phyloP scores from a whole-genome alignment of 23 tunicate genomes.

The Corella eumyota region DNA sequence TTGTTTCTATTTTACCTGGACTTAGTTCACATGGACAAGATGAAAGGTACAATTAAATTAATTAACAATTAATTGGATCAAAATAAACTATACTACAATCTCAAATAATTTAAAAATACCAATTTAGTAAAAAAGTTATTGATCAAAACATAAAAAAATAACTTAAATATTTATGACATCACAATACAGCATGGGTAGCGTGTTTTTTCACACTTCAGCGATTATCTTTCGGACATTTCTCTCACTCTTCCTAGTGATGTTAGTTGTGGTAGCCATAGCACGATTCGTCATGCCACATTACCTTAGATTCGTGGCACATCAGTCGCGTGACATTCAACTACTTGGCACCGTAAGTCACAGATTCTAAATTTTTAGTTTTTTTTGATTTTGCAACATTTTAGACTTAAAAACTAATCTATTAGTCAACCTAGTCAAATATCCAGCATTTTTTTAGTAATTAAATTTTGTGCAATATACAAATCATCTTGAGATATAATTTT shows the following conservation, averaged over 20 bases:
- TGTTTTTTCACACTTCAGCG: slow-evolving; percentile 5
- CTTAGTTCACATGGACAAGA: slow-evolving; percentile 14
- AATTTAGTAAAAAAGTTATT: neutral
- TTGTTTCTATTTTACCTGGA: slow-evolving; percentile 43
- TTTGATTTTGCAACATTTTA: too few species aligned
- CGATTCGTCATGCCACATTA: slow-evolving; percentile 32
- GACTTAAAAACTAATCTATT: too few species aligned
- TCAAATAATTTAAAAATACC: neutral
- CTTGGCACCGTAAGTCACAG: slow-evolving; percentile 42
- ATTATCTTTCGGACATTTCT: slow-evolving; percentile 20
- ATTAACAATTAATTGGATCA: neutral
- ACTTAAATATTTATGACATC: too few species aligned
- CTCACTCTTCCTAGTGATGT: slow-evolving; percentile 26
- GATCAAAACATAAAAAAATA: too few species aligned
- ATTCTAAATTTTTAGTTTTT: too few species aligned
- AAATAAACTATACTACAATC: neutral
- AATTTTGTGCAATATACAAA: too few species aligned
- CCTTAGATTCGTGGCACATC: slow-evolving; percentile 19
- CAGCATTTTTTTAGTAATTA: too few species aligned
- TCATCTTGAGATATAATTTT: too few species aligned
- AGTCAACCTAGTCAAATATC: too few species aligned
- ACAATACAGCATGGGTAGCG: slow-evolving; percentile 1
- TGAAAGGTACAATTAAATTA: slow-evolving; percentile 9
- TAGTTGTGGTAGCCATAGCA: slow-evolving; percentile 13
- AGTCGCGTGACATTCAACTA: slow-evolving; percentile 41